Evolutionary conservation across 2,888 invertebrate genomes (phyloP).

Genomic region (Baronia brevicornis): DNA sequence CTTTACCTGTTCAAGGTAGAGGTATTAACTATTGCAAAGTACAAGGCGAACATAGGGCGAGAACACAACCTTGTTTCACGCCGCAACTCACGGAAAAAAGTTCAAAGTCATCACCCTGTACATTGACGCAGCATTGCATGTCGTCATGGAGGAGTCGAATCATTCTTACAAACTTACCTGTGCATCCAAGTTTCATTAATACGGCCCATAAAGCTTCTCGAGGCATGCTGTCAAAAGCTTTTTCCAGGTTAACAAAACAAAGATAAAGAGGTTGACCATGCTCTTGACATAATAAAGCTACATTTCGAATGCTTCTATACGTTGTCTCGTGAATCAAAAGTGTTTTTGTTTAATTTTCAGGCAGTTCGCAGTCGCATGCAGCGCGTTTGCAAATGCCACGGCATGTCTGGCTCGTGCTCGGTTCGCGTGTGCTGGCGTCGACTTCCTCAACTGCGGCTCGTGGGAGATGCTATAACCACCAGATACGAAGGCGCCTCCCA

Average conservation of each 20-base stretch:
- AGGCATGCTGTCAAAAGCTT: no score
- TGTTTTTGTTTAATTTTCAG: slow-evolving; percentile 43
- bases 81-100: slow-evolving; percentile 15
- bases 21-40: slow-evolving; percentile 13
- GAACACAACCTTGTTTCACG: slow-evolving; percentile 19
- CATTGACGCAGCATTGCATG: slow-evolving; percentile 7
- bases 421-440: slow-evolving; percentile 93
- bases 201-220: slow-evolving; percentile 8
- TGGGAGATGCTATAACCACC: slow-evolving; percentile 85
- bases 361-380: slow-evolving; percentile 87
- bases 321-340: no score
- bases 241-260: slow-evolving; percentile 13
- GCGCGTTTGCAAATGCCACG: slow-evolving; percentile 94
- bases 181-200: slow-evolving; percentile 12
- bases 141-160: slow-evolving; percentile 9
- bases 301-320: no score
- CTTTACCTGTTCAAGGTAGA: no score
- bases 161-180: slow-evolving; percentile 15
- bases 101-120: slow-evolving; percentile 1
- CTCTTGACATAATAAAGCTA: no score
- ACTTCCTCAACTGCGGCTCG: slow-evolving; percentile 83
- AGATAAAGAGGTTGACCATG: slow-evolving; percentile 10
- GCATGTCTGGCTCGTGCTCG: slow-evolving; percentile 94
- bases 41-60: slow-evolving; percentile 18
- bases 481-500: slow-evolving; percentile 92